Percentiles rank a stretch among this genome's conserved stretches.
These are phyloP conservation scores for Morone saxatilis DNA, from an alignment of 2,113 vertebrate species.

Conservation along the genomic window DNA sequence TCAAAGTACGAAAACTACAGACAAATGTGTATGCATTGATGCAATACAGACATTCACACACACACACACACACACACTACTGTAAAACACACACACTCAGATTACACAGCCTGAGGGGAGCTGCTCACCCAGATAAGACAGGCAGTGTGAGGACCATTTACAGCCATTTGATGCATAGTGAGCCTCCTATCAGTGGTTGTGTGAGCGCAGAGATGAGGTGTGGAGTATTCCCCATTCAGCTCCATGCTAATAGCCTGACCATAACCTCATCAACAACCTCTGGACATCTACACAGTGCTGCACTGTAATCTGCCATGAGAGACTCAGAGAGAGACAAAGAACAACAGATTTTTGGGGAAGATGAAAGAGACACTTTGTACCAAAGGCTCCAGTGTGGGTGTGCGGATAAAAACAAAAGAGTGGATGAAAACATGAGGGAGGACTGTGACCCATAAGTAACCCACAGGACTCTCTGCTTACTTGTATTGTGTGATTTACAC, in stretches of 20 bases:
- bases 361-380: constrained; percentile 51
- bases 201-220: constrained; percentile 80
- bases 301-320: constrained; percentile 48
- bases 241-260: constrained; percentile 63
- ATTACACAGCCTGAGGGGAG: constrained; percentile 66
- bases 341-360: constrained; percentile 49
- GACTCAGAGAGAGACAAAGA: constrained; percentile 42
- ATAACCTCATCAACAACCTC: constrained; percentile 72
- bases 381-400: constrained; percentile 31
- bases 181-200: constrained; percentile 80
- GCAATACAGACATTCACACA: constrained; percentile 7
- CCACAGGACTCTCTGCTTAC: background rate
- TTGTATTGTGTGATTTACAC: background rate
- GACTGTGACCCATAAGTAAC: constrained; percentile 29
- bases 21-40: constrained; percentile 16
- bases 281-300: constrained; percentile 42
- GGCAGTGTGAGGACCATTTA: constrained; percentile 80
- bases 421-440: constrained; percentile 23
- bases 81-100: constrained; percentile 51
- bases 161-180: constrained; percentile 80
- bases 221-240: constrained; percentile 75
- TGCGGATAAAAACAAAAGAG: constrained; percentile 25
- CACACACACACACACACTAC: constrained; percentile 45
- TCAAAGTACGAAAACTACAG: background rate
- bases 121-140: constrained; percentile 78